phyloP scores from a whole-genome alignment of 2,113 vertebrate genomes.

The Gadus macrocephalus region DNA sequence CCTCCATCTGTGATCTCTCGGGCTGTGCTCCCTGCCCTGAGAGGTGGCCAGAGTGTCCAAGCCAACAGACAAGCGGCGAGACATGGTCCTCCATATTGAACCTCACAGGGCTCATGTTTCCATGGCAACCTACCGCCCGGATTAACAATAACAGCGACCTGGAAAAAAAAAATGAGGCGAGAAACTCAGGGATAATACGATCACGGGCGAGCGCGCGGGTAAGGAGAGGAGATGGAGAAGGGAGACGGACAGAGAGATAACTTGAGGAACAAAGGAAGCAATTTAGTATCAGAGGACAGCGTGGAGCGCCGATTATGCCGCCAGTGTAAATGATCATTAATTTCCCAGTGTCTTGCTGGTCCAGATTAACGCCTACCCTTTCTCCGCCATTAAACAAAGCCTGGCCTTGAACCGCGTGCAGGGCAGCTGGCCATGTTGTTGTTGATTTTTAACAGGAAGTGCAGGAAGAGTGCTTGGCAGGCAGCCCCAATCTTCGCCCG shows the following conservation, averaged over 20 bases:
- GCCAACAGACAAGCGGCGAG: slow-evolving; percentile 43
- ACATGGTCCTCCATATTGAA: slow-evolving; percentile 53
- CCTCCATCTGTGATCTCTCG: slow-evolving; percentile 1
- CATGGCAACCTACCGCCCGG: slow-evolving; percentile 71
- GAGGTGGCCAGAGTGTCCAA: slow-evolving; percentile 38
- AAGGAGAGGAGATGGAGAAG: slow-evolving; percentile 40
- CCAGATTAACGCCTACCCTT: slow-evolving; percentile 65
- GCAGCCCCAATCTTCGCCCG: neutral
- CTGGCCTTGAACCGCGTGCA: slow-evolving; percentile 36
- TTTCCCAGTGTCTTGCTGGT: slow-evolving; percentile 71
- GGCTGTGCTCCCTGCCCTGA: slow-evolving; percentile 3
- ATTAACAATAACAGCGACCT: slow-evolving; percentile 68
- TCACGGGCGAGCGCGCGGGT: slow-evolving; percentile 36
- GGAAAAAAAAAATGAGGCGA: slow-evolving; percentile 20
- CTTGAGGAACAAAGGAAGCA: slow-evolving; percentile 71
- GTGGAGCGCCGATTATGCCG: slow-evolving; percentile 73
- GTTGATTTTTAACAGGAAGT: neutral
- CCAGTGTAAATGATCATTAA: slow-evolving; percentile 77
- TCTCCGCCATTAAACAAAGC: slow-evolving; percentile 35
- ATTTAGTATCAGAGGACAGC: slow-evolving; percentile 73
- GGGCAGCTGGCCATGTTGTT: slow-evolving; percentile 16
- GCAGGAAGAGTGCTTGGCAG: neutral
- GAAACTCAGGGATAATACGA: slow-evolving; percentile 29
- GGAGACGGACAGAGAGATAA: slow-evolving; percentile 57
- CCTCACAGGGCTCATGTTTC: slow-evolving; percentile 60